A percentile compares a stretch with the other conserved stretches of the same genome.
These are phyloP conservation scores for Galeruca laticollis DNA, from an alignment of 2,888 invertebrate genomes.

Conservation along the genomic window DNA sequence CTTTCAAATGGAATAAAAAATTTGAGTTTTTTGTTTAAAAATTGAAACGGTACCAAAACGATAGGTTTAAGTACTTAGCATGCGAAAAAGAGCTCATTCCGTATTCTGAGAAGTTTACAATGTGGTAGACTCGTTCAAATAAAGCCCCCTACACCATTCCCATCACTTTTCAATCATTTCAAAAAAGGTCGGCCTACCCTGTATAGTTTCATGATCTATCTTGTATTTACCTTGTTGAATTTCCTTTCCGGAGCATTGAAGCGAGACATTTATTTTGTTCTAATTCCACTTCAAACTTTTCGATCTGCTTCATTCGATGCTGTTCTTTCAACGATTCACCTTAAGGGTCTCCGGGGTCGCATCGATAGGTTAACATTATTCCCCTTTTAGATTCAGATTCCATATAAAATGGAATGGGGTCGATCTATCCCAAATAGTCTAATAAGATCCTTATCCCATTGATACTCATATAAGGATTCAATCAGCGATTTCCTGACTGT, in stretches of 20 bases:
- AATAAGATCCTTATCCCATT: slow-evolving; percentile 34
- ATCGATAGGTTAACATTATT: slow-evolving; percentile 26
- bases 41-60: no score
- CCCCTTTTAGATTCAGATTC: slow-evolving; percentile 30
- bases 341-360: background rate
- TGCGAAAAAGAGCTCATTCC: no score
- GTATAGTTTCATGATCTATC: background rate
- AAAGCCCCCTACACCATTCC: no score
- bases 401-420: slow-evolving; percentile 22
- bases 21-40: no score
- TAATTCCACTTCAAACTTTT: background rate
- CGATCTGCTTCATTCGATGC: background rate
- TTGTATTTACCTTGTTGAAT: background rate
- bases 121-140: no score
- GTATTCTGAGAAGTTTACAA: no score
- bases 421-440: slow-evolving; percentile 31
- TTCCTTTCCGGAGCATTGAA: background rate
- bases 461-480: slow-evolving; percentile 34
- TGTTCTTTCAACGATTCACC: background rate
- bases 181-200: no score
- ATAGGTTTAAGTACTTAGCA: no score
- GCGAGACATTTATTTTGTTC: background rate
- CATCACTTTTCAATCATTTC: no score
- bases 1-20: no score
- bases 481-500: slow-evolving; percentile 23